Base-by-base conservation (phyloP, 1,140 invertebrate genomes). In the Cotesia chilonis region DNA sequence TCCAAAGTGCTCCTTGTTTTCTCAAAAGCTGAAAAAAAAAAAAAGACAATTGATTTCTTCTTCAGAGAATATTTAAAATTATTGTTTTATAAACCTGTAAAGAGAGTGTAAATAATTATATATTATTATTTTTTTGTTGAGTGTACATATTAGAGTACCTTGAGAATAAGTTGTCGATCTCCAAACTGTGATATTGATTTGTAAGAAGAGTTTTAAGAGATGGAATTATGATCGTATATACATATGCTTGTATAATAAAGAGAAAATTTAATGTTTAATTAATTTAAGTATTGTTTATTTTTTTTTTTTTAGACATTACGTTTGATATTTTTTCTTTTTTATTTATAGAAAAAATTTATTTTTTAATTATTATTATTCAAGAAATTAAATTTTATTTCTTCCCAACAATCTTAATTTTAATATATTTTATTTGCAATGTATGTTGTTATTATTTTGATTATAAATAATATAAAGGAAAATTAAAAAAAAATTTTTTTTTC, bases 1-100 rank as follows among this genome's bases (percentile, higher is more conserved):
- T 92, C 54, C 88, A 89, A 3, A 90, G 85, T 51, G 90, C 92
- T 28, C 91, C 93, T 57, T 94, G 93, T 76, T 83, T 91, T 3
- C 85, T 94, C 35, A 87, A 84, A 65, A 89, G 89, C 74, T 87
- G 85, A 77, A 75, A 71, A 20, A 67, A 61, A 60, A 61, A 72
- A 57, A 68, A 57, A 17, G 14, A 51, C 68, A 52, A 64, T 68
- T 57, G 70, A 67, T 67, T 66, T 60, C 28, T 59, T 69, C 14
- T 28, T 20, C 14, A 38, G 38, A 71, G 47, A 51, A 38, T 47
- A 47, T 9, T 47, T 28, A 28, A 47, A 47, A 47, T 47, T 47
- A 47, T 47, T 47, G 10, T 47, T 47, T 47, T 47, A 47, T 9
- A 9, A 6, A 10, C 5, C 41, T 71, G 60, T 63, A 67, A 68